Evolutionary conservation across 2,113 vertebrate species (phyloP), one percentile per base, ranked within the genome.

Genomic region (Chionis minor): DNA sequence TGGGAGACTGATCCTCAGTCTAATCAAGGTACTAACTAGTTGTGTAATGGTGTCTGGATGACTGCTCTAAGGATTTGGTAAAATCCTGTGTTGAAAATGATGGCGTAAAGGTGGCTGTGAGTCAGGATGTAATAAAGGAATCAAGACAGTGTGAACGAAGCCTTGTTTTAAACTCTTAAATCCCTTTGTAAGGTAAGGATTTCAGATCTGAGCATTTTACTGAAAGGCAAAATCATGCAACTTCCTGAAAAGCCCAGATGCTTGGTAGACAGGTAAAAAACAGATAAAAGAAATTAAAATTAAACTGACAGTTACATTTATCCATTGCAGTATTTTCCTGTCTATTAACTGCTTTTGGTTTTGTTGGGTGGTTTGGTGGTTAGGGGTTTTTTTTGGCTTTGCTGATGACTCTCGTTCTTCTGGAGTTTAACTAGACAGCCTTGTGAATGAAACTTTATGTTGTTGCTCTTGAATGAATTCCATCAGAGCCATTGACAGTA

Each of bases 401-500:
- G 23, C 13, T 84, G 11, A 6, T 85, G 35, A 42, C 30, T 47
- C 8, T 35, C 4, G 32, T 74, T 92, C 23, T 35, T 65, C 24
- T 85, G 49, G 35, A 44, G 17, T 28, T 85, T n/a, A n/a, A 62
- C 75, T 59, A 51, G 26, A 32, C n/a, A 42, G 35, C 16, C 6
- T 90, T 59, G 51, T 93, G 94, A 94, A 92, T 95, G 70, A 85
- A 85, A 54, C 45, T 85, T 86, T 44, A 52, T 90, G 56, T 90
- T 84, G 24, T 7, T 90, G 6, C 42, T 97, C 32, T 27, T 91
- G 70, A 95, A 87, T 94, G 49, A 87, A 45, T 88, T 91, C 44
- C 5, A 15, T 79, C 62, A 91, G 83, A 85, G 44, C 66, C 42
- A 82, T 95, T 89, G 74, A 94, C 16, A 45, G 18, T 21, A 32